phyloP scores from a whole-genome alignment of 2,888 invertebrate genomes.

The Ectemnius continuus region DNA sequence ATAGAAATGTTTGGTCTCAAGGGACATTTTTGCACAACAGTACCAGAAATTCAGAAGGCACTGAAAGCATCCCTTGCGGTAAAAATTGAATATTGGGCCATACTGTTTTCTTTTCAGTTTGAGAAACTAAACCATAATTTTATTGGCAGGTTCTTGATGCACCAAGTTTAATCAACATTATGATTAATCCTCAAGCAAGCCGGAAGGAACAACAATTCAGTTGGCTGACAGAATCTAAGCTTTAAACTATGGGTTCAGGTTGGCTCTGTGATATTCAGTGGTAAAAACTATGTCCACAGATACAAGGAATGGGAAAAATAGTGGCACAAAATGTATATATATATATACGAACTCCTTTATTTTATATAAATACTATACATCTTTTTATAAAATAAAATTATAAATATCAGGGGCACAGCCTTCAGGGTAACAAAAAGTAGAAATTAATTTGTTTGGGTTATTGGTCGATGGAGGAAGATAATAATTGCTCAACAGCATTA shows the following conservation, averaged over 20 bases:
- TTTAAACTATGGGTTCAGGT: slow-evolving; percentile 76
- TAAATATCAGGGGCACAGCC: slow-evolving; percentile 4
- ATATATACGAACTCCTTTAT: slow-evolving; percentile 3
- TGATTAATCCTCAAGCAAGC: slow-evolving; percentile 92
- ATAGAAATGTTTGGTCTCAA: slow-evolving; percentile 90
- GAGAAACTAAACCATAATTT: slow-evolving; percentile 8
- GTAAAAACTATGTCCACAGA: no score
- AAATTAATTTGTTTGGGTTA: no score
- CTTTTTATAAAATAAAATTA: neutral
- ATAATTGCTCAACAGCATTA: neutral
- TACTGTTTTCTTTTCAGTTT: neutral
- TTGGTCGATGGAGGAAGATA: neutral
- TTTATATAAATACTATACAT: slow-evolving; percentile 8
- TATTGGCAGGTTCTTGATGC: slow-evolving; percentile 81
- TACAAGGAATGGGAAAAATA: neutral
- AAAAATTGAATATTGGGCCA: neutral
- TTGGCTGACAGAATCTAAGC: slow-evolving; percentile 96
- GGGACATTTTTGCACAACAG: slow-evolving; percentile 89
- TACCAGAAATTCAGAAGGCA: slow-evolving; percentile 87
- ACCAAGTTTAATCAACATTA: slow-evolving; percentile 93
- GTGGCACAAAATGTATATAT: neutral
- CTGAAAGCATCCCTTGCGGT: slow-evolving; percentile 83
- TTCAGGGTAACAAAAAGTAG: neutral
- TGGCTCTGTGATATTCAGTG: no score
- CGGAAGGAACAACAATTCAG: slow-evolving; percentile 94